Percentiles rank a stretch among this genome's conserved stretches.
Conservation (phyloP, 2,797 vertebrate genomes). For the Babyrousa celebensis region DNA sequence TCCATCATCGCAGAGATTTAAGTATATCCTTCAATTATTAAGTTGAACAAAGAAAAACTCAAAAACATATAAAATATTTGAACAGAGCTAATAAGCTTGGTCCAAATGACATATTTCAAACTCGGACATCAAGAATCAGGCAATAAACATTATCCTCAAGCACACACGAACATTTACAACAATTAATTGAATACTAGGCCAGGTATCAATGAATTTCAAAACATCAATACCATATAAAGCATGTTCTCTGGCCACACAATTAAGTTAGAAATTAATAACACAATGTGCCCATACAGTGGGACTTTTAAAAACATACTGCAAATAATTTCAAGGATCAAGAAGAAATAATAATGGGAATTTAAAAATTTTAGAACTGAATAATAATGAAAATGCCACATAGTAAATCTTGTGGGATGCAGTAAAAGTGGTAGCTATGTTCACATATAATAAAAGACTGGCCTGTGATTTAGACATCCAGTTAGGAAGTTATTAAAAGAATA, state of each 20-base stretch:
- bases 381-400: neutral
- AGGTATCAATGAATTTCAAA: conserved; percentile 11
- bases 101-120: conserved; percentile 8
- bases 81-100: neutral
- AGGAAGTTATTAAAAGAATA: conserved; percentile 34
- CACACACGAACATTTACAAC: neutral
- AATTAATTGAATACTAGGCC: neutral
- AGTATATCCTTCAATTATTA: neutral
- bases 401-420: neutral
- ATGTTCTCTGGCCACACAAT: conserved; percentile 1
- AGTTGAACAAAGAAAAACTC: neutral
- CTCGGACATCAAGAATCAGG: neutral
- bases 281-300: neutral
- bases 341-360: neutral
- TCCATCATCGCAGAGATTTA: neutral
- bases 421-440: neutral
- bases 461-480: conserved; percentile 28
- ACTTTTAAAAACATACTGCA: neutral
- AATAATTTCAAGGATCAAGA: conserved; percentile 16
- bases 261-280: conserved; percentile 13
- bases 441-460: neutral
- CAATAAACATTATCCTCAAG: neutral
- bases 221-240: neutral
- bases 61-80: conserved; percentile 14
- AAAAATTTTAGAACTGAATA: neutral